phyloP scores from a whole-genome alignment of 2,113 vertebrate genomes.

The Aegithalos caudatus region DNA sequence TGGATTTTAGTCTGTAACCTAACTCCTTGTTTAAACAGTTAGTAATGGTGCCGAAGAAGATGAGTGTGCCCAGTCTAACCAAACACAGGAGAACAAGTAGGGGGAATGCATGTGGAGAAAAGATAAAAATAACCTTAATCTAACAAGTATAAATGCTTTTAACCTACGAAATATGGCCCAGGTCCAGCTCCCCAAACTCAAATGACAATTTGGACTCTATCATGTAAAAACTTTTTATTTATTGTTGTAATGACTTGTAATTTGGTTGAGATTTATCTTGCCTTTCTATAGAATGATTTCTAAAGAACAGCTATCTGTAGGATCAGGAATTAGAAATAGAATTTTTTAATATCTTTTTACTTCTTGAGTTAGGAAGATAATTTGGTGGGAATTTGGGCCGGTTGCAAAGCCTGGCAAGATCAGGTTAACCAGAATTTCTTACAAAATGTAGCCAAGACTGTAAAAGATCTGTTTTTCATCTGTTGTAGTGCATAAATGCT shows the following conservation, averaged over 20 bases:
- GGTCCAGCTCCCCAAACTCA: background rate
- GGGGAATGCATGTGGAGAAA: background rate
- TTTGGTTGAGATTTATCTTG: background rate
- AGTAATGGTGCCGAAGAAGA: background rate
- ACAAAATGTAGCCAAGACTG: background rate
- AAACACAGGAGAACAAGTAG: background rate
- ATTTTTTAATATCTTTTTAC: background rate
- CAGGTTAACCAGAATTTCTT: background rate
- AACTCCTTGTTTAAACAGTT: background rate
- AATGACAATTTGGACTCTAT: background rate
- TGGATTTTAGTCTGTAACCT: background rate
- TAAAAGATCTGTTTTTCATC: background rate
- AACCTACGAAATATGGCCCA: background rate
- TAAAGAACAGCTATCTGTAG: background rate
- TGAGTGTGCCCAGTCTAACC: background rate
- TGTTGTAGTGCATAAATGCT: background rate
- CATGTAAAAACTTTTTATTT: background rate
- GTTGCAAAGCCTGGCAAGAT: background rate
- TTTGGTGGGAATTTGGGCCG: background rate
- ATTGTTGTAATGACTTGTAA: background rate
- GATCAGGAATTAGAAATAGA: background rate
- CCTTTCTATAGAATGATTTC: background rate
- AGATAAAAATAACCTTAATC: background rate
- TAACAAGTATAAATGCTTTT: background rate
- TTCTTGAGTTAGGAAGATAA: background rate